Conservation (phyloP, 2,797 vertebrate genomes). For the Podarcis siculus region DNA sequence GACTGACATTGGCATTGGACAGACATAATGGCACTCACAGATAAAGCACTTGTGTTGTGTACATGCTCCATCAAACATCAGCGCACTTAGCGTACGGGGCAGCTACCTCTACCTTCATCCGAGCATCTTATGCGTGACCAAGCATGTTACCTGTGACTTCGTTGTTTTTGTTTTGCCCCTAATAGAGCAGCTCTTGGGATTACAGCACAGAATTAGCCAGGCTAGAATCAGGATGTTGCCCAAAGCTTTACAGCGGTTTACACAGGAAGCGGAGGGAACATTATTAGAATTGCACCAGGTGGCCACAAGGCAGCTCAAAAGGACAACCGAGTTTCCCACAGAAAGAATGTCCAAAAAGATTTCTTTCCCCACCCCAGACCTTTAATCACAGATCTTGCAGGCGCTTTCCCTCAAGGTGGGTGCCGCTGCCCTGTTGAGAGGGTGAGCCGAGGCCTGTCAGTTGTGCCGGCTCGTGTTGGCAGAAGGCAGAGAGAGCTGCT, state of each 20-base stretch:
- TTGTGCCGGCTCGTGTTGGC: too few relatives aligned
- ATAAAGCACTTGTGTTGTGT: not conserved
- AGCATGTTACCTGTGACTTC: not conserved
- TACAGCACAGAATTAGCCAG: not conserved
- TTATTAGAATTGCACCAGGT: not conserved
- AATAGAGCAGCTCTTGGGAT: not conserved
- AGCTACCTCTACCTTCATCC: too few relatives aligned
- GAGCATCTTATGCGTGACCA: not conserved
- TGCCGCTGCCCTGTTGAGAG: not conserved
- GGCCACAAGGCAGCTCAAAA: not conserved
- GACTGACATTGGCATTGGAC: not conserved
- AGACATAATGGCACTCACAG: not conserved
- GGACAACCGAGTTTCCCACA: not conserved
- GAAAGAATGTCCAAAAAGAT: not conserved
- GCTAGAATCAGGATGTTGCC: not conserved
- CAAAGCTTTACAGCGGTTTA: not conserved
- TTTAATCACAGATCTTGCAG: not conserved
- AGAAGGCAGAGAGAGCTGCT: not conserved
- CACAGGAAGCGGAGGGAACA: not conserved
- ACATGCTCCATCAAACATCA: not conserved
- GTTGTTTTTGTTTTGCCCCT: not conserved
- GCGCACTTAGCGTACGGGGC: not conserved
- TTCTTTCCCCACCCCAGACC: not conserved
- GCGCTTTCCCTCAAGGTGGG: not conserved
- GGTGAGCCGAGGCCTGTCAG: rapidly evolving